Percentiles rank a stretch among this genome's conserved stretches.
Evolutionary conservation across 2,113 vertebrate genomes (phyloP).

Genomic region (Acinonyx jubatus): DNA sequence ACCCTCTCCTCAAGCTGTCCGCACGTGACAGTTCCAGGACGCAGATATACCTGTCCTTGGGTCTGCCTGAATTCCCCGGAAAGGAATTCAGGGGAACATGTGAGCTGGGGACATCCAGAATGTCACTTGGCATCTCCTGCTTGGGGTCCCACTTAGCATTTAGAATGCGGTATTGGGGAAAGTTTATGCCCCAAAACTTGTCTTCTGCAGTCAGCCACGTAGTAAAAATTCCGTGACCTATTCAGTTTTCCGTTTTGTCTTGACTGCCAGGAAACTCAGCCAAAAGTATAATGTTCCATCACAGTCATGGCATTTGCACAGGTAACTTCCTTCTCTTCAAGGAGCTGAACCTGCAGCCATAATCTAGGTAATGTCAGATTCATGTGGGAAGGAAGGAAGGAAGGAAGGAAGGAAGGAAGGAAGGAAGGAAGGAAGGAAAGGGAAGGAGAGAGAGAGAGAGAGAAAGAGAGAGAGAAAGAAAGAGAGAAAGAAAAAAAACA

Average conservation of each 20-base stretch:
- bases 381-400: background rate
- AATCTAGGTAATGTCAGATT: background rate
- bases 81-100: background rate
- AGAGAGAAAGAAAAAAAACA: no score
- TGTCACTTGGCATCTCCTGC: background rate
- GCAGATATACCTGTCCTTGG: background rate
- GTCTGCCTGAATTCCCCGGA: background rate
- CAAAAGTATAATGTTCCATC: background rate
- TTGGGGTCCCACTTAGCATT: background rate
- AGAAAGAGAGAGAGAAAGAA: rapidly evolving
- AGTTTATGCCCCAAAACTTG: background rate
- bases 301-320: background rate
- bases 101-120: background rate
- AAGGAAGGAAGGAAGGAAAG: no score
- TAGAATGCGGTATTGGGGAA: background rate
- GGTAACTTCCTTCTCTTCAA: background rate
- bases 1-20: background rate
- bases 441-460: no score
- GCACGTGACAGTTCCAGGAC: background rate
- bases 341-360: background rate
- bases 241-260: background rate
- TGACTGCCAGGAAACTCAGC: background rate
- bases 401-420: no score
- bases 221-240: background rate
- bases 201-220: background rate